These are phyloP conservation scores for Bradypodion pumilum DNA, from an alignment of 2,797 vertebrate species.

Conservation along the genomic window DNA sequence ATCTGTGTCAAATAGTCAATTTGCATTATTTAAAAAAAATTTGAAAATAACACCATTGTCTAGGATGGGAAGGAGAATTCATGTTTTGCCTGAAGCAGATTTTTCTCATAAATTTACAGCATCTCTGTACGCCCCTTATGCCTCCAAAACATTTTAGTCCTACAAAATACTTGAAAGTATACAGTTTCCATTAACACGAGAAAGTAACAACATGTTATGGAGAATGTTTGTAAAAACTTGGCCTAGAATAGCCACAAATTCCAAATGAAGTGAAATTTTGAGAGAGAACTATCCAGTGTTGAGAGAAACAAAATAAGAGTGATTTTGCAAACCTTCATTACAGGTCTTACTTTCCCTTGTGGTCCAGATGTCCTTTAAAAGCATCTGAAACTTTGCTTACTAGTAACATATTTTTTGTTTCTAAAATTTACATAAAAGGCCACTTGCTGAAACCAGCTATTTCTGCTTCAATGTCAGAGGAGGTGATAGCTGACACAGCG, in stretches of 20 bases:
- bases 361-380: slow-evolving; percentile 10
- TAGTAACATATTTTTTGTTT: slow-evolving; percentile 28
- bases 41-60: too few relatives aligned
- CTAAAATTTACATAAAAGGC: slow-evolving; percentile 36
- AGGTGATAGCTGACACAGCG: slow-evolving; percentile 34
- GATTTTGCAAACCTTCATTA: neutral
- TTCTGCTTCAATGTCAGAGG: slow-evolving; percentile 37
- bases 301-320: neutral
- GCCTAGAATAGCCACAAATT: neutral
- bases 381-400: slow-evolving; percentile 29
- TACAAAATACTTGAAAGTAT: too few relatives aligned
- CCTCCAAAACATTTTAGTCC: too few relatives aligned
- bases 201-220: neutral
- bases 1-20: too few relatives aligned
- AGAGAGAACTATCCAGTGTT: neutral
- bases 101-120: too few relatives aligned
- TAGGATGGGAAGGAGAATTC: too few relatives aligned
- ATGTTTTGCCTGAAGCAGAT: neutral
- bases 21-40: too few relatives aligned
- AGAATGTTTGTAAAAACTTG: neutral
- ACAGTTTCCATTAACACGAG: too few relatives aligned
- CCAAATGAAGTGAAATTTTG: neutral
- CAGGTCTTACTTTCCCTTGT: neutral
- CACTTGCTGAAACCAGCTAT: slow-evolving; percentile 31
- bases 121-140: too few relatives aligned